Evolutionary conservation across 2,888 invertebrate genomes (phyloP), one percentile per base, ranked within the genome.

Genomic region (Perizoma affinitatum): DNA sequence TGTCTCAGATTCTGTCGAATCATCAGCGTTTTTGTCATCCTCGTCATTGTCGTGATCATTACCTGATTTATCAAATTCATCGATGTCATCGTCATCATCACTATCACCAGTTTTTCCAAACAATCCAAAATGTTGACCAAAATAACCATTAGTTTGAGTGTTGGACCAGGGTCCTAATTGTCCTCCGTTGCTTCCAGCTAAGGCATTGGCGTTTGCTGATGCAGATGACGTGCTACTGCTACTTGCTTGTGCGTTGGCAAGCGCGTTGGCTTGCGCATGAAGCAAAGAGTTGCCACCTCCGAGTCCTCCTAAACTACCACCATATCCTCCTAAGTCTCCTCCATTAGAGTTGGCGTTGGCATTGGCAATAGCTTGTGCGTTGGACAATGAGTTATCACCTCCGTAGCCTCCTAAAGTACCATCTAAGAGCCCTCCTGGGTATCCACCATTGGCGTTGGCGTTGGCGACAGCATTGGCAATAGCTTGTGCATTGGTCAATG

Each of bases 401-500:
- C 22, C 22, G 22, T 22, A 22, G 22, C 22, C 22, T 22, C 22
- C 22, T 22, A 22, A 3, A 3, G 1, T 22, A 2, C 22, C 22
- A 22, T 22, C 22, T 22, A 22, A 22, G 22, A 2, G 22, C 22
- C 22, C 22, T 22, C 22, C 22, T 22, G 22, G 22, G 22, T 22
- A 22, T 22, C 40, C 41, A 2, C 22, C 54, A 34, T 42, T 49
- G 5, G 49, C 33, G 33, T 33, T 5, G 0, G 56, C 53, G 10
- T 38, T 62, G 0, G 51, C 22, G 22, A 22, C 3, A 7, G 44
- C 33, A 5, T 22, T 22, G 22, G 22, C 22, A 22, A 22, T 22
- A 22, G 22, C 62, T 41, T 6, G 5, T 6, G 55, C 60, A 10
- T 33, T 40, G 4, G 60, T 38, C 6, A 42, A 48, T 0, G 70